phyloP scores from a whole-genome alignment of 2,113 vertebrate genomes.

The Geococcyx californianus region DNA sequence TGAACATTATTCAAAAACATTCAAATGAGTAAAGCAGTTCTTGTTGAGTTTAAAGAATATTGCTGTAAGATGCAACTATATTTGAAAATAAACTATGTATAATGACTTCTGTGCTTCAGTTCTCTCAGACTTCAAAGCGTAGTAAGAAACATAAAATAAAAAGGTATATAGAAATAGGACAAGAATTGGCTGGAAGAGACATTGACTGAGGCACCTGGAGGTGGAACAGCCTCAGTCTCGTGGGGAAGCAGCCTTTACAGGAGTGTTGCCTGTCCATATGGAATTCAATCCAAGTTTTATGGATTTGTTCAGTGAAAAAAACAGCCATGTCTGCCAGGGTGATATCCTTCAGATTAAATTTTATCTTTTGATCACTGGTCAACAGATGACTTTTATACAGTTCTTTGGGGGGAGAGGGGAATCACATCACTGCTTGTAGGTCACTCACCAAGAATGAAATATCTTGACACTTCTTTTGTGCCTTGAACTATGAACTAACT shows the following conservation, averaged over 20 bases:
- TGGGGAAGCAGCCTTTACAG: neutral
- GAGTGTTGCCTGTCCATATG: fast-evolving
- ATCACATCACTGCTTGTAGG: neutral
- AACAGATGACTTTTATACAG: neutral
- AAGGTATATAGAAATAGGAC: neutral
- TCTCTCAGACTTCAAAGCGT: neutral
- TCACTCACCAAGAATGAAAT: neutral
- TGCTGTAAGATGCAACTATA: neutral
- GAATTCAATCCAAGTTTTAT: neutral
- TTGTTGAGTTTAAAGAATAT: neutral
- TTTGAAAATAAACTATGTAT: neutral
- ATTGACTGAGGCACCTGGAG: neutral
- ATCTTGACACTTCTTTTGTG: neutral
- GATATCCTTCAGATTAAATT: neutral
- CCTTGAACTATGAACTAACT: neutral
- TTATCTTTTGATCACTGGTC: neutral
- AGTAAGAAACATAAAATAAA: neutral
- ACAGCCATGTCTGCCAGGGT: neutral
- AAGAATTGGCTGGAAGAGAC: neutral
- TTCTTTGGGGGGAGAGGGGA: neutral
- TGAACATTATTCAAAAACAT: neutral
- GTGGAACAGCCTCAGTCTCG: neutral
- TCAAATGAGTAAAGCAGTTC: neutral
- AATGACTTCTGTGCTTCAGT: neutral
- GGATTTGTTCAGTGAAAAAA: neutral